Evolutionary conservation across 2,797 vertebrate species (phyloP), one percentile per base, ranked within the genome.

Genomic region (Cyclopterus lumpus): DNA sequence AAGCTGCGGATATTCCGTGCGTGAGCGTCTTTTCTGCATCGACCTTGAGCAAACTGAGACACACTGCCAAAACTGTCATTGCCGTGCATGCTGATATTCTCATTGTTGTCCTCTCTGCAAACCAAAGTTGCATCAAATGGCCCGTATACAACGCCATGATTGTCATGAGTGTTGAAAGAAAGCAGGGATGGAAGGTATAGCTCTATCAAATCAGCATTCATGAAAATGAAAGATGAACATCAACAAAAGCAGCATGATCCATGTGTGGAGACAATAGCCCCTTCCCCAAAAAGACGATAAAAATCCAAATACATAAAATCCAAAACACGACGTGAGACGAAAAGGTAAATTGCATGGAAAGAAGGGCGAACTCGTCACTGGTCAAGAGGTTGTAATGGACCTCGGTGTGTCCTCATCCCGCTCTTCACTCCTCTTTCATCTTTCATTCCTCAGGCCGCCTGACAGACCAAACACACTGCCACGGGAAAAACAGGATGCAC

Each of bases 341-440:
- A 46, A 53, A 76, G 62, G 48, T 67, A 18, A 48, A 18, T 11
- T 40, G 58, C 20, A 67, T 64, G 77, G 77, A 80, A 79, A 85
- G 26, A 62, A 44, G 48, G 32, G n/a, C 58, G 20, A 62, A 67
- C 36, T 51, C 9, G 1, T 24, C 9, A 22, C n/a, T 11, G 48
- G 10, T 51, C 20, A 54, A 75, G 70, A 3, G 34, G 71, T 53
- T 84, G 59, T 79, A 85, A 88, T 84, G 84, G 69, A 40, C 71
- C 73, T 59, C 59, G 38, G 60, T 78, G 67, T 16, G 76, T 76
- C 62, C 34, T 51, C 46, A 36, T 15, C 46, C 58, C 73, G 22
- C 57, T 8, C 67, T 73, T 85, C 86, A 82, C 86, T 77, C 80
- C 66, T 63, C 67, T 78, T 82, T 92, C 89, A 89, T 90, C 87